Evolutionary conservation across 1,140 invertebrate species (phyloP).

Genomic region (Bilobella aurantiaca): DNA sequence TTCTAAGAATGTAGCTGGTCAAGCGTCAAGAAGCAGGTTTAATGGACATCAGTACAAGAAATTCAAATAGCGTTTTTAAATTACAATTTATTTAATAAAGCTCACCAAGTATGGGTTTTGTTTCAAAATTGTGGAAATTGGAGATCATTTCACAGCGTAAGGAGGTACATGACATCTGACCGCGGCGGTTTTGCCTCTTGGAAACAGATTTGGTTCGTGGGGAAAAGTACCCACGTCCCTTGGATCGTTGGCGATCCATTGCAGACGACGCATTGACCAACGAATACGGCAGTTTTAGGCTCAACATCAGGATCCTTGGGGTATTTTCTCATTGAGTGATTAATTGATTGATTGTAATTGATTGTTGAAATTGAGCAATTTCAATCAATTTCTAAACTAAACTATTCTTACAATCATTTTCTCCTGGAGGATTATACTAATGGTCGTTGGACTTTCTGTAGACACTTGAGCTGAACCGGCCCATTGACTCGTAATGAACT

Average conservation of each 20-base stretch:
- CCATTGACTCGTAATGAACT: constrained; percentile 10
- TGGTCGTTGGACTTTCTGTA: constrained; percentile 12
- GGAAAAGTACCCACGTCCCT: constrained; percentile 19
- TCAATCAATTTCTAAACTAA: no score
- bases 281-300: constrained; percentile 16
- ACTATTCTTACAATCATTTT: constrained; percentile 5
- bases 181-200: not conserved
- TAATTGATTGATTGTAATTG: not conserved
- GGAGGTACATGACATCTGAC: constrained; percentile 6
- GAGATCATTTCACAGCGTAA: not conserved
- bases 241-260: constrained; percentile 10
- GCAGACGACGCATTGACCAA: constrained; percentile 16
- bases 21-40: no score
- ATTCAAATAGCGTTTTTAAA: not conserved
- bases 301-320: not conserved
- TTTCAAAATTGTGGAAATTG: no score
- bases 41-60: not conserved
- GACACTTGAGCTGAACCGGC: constrained; percentile 10
- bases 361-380: not conserved
- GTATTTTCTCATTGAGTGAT: not conserved
- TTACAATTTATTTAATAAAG: not conserved
- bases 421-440: constrained; percentile 18
- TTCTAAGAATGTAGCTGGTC: no score
- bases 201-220: constrained; percentile 9
- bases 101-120: not conserved